Base-by-base conservation (phyloP, 2,797 vertebrate genomes). In the Cyprinella venusta region DNA sequence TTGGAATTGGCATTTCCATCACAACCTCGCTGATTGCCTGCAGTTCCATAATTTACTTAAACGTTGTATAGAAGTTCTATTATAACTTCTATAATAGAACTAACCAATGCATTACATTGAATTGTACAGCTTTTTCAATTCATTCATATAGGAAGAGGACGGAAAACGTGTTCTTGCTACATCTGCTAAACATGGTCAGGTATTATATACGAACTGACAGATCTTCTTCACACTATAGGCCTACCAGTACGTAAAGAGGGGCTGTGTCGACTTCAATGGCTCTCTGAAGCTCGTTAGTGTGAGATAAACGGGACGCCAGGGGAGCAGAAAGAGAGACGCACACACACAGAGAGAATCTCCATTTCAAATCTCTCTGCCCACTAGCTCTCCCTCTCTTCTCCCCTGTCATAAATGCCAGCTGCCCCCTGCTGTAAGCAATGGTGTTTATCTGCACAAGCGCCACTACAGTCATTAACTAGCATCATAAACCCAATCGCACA, bases 281-380 rank as follows among this genome's bases (percentile, higher is more conserved):
- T 75, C 71, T 80, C 61, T 82, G 30, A 81, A 84, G 79, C 84
- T 88, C 36, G 81, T 87, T 87, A 87, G 71, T 42, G 36, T 56
- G 26, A 80, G 82, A 88, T 84, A 85, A 88, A 87, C 77, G 84
- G 77, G 70, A 59, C 54, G 16, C 50, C 67, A 59, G 45, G 42
- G 74, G 70, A 18, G 72, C 75, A 76, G 36, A 54, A 30, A 71
- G 19, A 71, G 26, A 65, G 54, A 56, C 8, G 2, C 54, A 42
- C 59, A 80, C 54, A 30, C 59, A 80, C 26, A 76, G n/a, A 42
- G n/a, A 84, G 61, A 76, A 76, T 59, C 74, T 68, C 71, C 65
- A 75, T 77, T 56, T 77, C 75, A 76, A 69, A 56, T 54, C 59
- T 79, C 69, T 84, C 42, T 56, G 19, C 50, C 71, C 42, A 36